Base-by-base conservation (phyloP, 2,888 invertebrate genomes). In the Cremastinae sp. region DNA sequence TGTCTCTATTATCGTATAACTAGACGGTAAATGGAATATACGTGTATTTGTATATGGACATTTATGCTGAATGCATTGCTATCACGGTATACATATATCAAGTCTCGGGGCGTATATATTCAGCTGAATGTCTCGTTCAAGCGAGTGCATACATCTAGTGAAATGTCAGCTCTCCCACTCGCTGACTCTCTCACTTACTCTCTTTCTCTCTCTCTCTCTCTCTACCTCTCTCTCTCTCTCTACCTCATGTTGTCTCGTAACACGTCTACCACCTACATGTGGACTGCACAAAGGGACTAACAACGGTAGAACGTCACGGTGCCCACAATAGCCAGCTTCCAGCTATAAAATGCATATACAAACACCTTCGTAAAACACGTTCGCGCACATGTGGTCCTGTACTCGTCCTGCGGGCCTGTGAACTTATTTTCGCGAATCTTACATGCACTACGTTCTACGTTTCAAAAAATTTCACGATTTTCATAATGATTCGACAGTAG, bases 1-100 rank as follows among this genome's bases (percentile, higher is more conserved):
- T 78, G 73, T 83, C 83, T 82, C 83, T 83, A 81, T 84, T 83
- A 83, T 28, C 28, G 28, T 28, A 28, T 5, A 3, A 5, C 28
- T 28, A 5, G 28, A 28, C 28, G 28, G 28, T 28, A 28, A 28
- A 28, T 28, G 28, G 28, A 28, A 28, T 28, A 28, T 28, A 28
- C 2, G 28, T 28, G 28, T 28, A 28, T 28, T 28, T 28, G 28
- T 28, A 28, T 28, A 28, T 28, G 28, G 28, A 28, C 28, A 28
- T 28, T 28, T 3, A 28, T 28, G 28, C 28, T 28, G 28, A 28
- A 28, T 28, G 28, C 28, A 28, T 28, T 28, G 28, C 28, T 78
- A 28, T 78, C 70, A 41, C 75, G 68, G 43, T 69, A 41, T 75
- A 68, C 66, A 77, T 77, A 75, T 71, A 65, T 55, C 28, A 39